Evolutionary conservation across 2,888 invertebrate species (phyloP).

Genomic region (Blastobasis lacticolella): DNA sequence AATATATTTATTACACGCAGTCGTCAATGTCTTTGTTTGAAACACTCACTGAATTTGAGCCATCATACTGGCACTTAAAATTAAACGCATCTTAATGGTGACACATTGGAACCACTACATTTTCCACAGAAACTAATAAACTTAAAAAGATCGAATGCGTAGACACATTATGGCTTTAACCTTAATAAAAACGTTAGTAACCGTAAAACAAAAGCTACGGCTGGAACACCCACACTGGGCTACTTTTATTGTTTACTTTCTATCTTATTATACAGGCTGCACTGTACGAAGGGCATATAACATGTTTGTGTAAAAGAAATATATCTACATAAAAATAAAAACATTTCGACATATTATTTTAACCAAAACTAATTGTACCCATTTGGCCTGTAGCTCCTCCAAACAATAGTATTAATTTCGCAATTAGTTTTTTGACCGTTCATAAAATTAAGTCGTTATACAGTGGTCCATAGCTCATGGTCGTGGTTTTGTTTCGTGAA

Average conservation of each 20-base stretch:
- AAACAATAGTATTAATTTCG: too few species aligned
- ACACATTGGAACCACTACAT: too few species aligned
- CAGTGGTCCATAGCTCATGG: too few species aligned
- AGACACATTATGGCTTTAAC: constrained; percentile 30
- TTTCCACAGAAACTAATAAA: not conserved
- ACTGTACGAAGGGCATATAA: not conserved
- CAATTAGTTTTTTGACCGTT: too few species aligned
- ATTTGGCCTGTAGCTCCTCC: not conserved
- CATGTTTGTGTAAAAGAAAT: not conserved
- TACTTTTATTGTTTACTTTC: constrained; percentile 35
- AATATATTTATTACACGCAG: too few species aligned
- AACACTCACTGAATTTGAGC: too few species aligned
- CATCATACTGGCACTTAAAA: too few species aligned
- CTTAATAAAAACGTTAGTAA: constrained; percentile 44
- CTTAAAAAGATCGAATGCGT: not conserved
- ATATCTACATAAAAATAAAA: not conserved
- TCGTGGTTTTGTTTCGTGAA: too few species aligned
- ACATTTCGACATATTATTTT: not conserved
- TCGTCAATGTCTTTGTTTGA: too few species aligned
- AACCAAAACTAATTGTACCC: not conserved
- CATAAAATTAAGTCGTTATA: too few species aligned
- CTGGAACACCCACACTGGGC: constrained; percentile 43
- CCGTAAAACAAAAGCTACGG: constrained; percentile 47
- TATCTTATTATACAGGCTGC: constrained; percentile 16
- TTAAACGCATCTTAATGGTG: too few species aligned